Evolutionary conservation across 2,797 vertebrate species (phyloP), one percentile per base, ranked within the genome.

Genomic region (Spinibarbus caldwelli): DNA sequence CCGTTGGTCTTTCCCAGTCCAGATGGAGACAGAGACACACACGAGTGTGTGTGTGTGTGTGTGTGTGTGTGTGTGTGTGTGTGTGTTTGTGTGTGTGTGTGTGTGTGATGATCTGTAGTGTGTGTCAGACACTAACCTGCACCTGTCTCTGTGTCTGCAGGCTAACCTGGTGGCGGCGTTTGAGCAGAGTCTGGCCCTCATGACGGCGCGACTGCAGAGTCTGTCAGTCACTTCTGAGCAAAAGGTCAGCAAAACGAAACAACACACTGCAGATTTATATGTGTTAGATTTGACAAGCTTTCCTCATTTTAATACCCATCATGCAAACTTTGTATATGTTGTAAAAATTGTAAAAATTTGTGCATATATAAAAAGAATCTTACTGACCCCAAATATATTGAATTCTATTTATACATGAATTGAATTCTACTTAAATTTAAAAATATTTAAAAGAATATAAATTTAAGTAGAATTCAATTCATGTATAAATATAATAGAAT

Each of bases 121-220:
- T 72, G 12, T 62, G 43, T 76, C 57, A 52, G 9, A 59, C 26
- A 5, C 2, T 83, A 38, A 82, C n/a, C 75, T 49, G 9, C 36
- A 9, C 73, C 70, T 66, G 36, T 66, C 64, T 34, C 29, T 66
- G 59, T 64, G 62, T 34, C 77, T 77, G 19, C 88, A 91, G 98
- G 97, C 98, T 19, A 99, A 99, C 90, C 93, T 99, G 88, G 98
- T 99, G 14, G 98, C 98, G 0, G 98, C 98, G 1, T 99, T 99
- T 0, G 98, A 99, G 90, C 98, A 99, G 95, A 99, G 98, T 90
- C 94, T 99, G 90, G 97, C 97, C 17, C 95, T 97, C 92, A 99
- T 99, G 98, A 99, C 98, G 0, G 97, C 97, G n/a, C 97, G 98
- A 38, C 96, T 99, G 68, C 97, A 99, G 89, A 97, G 95, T 66